phyloP scores from a whole-genome alignment of 2,888 invertebrate species.

The Ormyrus nitidulus region DNA sequence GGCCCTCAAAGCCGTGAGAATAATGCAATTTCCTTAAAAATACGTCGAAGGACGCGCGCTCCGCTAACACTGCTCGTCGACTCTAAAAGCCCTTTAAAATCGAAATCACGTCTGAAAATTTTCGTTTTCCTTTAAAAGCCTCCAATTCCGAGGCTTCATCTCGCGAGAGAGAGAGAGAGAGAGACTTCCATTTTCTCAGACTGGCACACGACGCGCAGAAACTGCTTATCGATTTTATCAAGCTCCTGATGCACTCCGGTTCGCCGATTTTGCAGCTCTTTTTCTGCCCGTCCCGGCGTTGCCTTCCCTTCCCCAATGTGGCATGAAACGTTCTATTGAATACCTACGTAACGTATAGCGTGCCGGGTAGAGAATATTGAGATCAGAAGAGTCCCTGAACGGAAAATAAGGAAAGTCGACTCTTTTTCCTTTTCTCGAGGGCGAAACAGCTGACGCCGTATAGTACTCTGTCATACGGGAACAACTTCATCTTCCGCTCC shows the following conservation, averaged over 20 bases:
- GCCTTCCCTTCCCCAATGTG: not conserved
- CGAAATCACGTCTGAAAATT: constrained; percentile 40
- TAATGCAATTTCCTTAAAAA: constrained; percentile 7
- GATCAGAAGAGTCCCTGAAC: constrained; percentile 62
- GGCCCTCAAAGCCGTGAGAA: not conserved
- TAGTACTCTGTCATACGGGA: constrained; percentile 62
- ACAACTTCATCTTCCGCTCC: constrained; percentile 33
- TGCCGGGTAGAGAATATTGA: constrained; percentile 60
- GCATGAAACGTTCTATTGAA: constrained; percentile 1
- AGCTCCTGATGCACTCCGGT: constrained; percentile 39
- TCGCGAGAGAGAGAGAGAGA: not conserved
- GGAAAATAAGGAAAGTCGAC: constrained; percentile 67
- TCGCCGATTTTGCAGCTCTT: constrained; percentile 23
- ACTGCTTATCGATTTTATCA: constrained; percentile 53
- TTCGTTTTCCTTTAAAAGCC: constrained; percentile 45
- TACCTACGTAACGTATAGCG: not conserved
- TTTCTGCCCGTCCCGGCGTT: not conserved
- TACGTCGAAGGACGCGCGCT: not conserved
- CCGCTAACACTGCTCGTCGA: constrained; percentile 10
- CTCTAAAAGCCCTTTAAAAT: constrained; percentile 30
- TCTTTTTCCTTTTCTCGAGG: constrained; percentile 59
- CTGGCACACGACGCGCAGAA: constrained; percentile 9
- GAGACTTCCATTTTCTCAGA: constrained; percentile 49
- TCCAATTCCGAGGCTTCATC: constrained; percentile 45
- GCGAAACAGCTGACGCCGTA: constrained; percentile 74